These are phyloP conservation scores for Parazoanthus atlanticus DNA, from an alignment of 92 coral and sea anemone genomes.

Conservation along the genomic window DNA sequence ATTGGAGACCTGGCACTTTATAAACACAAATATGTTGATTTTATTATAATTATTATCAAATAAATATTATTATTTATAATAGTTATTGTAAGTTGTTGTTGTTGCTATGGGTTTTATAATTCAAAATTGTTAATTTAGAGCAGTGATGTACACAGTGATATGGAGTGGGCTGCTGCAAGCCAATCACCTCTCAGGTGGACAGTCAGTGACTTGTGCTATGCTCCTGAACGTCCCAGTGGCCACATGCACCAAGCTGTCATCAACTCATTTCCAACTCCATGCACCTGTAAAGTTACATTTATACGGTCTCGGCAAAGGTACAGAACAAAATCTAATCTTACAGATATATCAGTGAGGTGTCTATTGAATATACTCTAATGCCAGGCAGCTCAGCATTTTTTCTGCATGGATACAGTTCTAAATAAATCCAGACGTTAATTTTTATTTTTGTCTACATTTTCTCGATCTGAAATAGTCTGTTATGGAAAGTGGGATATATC, in stretches of 20 bases:
- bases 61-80: too few relatives aligned
- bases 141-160: constrained; percentile 40
- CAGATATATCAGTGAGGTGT: neutral
- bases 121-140: constrained; percentile 34
- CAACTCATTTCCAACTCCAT: constrained; percentile 89
- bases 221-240: constrained; percentile 85
- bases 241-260: constrained; percentile 97
- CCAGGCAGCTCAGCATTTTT: neutral
- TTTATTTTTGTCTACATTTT: neutral
- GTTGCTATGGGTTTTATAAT: too few relatives aligned
- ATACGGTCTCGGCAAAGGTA: constrained; percentile 88
- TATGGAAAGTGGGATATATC: too few relatives aligned
- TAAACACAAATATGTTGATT: too few relatives aligned
- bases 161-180: constrained; percentile 47
- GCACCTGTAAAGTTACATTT: constrained; percentile 93
- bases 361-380: neutral
- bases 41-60: too few relatives aligned
- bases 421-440: neutral
- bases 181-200: constrained; percentile 62
- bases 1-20: too few relatives aligned
- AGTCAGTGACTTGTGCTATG: constrained; percentile 86
- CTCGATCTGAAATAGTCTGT: too few relatives aligned
- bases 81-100: too few relatives aligned
- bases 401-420: neutral
- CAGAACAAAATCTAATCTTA: neutral